Evolutionary conservation across 2,113 vertebrate genomes (phyloP).

Genomic region (Osmerus mordax): DNA sequence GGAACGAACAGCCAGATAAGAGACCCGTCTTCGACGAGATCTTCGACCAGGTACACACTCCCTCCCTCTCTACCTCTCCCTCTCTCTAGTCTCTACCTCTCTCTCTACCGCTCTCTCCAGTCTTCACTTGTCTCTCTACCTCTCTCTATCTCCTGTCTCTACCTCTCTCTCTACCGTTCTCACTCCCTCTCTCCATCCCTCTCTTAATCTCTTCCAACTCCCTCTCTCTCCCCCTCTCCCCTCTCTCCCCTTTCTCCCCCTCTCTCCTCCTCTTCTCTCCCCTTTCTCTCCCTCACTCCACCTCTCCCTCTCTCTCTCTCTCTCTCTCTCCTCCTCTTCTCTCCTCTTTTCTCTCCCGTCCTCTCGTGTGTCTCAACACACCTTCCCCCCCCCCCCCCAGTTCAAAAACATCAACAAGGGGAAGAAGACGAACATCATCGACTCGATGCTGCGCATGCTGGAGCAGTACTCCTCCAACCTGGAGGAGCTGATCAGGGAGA

Average conservation of each 20-base stretch:
- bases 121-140: not conserved
- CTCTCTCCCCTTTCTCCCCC: no score
- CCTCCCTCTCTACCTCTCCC: not conserved
- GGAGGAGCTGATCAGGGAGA: constrained; percentile 77
- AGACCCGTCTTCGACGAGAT: constrained; percentile 72
- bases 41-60: constrained; percentile 68
- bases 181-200: no score
- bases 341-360: not conserved
- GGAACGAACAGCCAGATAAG: constrained; percentile 75
- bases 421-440: constrained; percentile 68
- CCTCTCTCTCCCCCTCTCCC: no score
- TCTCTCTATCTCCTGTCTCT: not conserved
- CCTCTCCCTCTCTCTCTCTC: not conserved
- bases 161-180: no score
- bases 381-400: constrained; percentile 25
- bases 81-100: no score
- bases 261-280: no score
- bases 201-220: no score
- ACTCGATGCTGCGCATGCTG: constrained; percentile 68
- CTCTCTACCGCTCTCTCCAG: not conserved
- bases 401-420: constrained; percentile 70
- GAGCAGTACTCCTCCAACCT: constrained; percentile 81
- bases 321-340: not conserved
- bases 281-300: no score
- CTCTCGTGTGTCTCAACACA: not conserved